A percentile compares a stretch with the other conserved stretches of the same genome.
phyloP scores from a whole-genome alignment of 2,888 invertebrate genomes.

The Lutraria lutraria region DNA sequence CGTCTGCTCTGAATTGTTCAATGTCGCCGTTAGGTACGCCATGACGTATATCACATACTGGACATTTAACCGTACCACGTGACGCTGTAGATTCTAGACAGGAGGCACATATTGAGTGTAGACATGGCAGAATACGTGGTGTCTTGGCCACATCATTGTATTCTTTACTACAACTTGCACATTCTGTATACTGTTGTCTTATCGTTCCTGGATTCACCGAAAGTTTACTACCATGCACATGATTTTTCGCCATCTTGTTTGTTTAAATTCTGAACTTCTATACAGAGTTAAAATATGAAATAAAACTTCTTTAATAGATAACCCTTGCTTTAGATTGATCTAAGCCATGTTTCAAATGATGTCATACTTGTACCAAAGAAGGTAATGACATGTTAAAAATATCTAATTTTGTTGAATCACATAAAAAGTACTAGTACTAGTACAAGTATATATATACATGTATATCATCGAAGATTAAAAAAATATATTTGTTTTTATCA shows the following conservation, averaged over 20 bases:
- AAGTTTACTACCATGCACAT: constrained; percentile 38
- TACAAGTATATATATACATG: too few species aligned
- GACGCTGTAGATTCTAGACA: constrained; percentile 71
- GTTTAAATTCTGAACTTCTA: neutral
- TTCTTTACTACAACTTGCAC: constrained; percentile 69
- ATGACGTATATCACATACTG: constrained; percentile 70
- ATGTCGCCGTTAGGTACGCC: constrained; percentile 65
- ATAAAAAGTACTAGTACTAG: too few species aligned
- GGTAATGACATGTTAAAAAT: too few species aligned
- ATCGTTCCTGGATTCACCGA: constrained; percentile 59
- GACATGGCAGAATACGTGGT: constrained; percentile 72
- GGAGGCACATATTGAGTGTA: constrained; percentile 71
- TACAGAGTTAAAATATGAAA: too few species aligned
- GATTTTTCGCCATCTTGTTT: neutral
- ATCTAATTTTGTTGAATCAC: too few species aligned
- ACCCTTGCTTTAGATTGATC: too few species aligned
- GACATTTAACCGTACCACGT: constrained; percentile 69
- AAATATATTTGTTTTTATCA: too few species aligned
- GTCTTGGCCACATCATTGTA: constrained; percentile 70
- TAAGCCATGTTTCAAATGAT: too few species aligned
- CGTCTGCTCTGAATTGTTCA: constrained; percentile 67
- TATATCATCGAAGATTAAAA: too few species aligned
- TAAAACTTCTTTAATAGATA: too few species aligned
- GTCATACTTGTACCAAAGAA: too few species aligned
- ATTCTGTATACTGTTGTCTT: constrained; percentile 66